Evolutionary conservation across 53 echinoderm and acorn worm species (phyloP), one percentile per base, ranked within the genome.

Genomic region (Luidia sarsii): DNA sequence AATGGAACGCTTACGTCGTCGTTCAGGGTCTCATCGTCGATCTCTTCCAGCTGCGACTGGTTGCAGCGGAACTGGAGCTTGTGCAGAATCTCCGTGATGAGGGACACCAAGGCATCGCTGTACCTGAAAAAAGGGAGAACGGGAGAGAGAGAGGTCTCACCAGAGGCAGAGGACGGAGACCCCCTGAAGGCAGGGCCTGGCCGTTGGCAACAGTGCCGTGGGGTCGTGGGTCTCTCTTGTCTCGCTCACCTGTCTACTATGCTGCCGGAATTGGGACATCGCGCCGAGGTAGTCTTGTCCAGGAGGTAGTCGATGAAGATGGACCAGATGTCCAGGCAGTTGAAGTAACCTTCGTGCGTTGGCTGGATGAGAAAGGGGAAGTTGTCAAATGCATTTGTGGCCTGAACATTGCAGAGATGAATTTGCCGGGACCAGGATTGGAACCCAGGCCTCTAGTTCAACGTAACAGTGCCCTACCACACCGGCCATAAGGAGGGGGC

Each of bases 1-100:
- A 22, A 7, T 27, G 28, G 13, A 6, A 2, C 68, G n/a, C 94
- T 87, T 67, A 99, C 99, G 65, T 99, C 92, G 77, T 99, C 99
- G 85, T 91, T 91, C 32, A 99, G 70, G 39, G 81, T 79, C 10
- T 99, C 99, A 62, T 99, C 99, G 48, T 99, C 99, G 35, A 99
- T 84, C 59, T 99, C 99, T 55, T 99, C 99, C 34, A 99, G 89
- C 87, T 99, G 94, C 7, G 87, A 84, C 45, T 99, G 99, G 87
- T 99, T 99, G 82, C 64, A 99, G 22, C 94, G 49, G 54, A 99
- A 99, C 83, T 99, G 99, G 61, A 99, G 50, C 91, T 99, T 99
- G 65, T 77, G 87, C 0, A 99, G 85, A 33, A 99, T 83, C 62
- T 91, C 99, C 3, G 66, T 91, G 87, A 94, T 99, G 29, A 99